A percentile compares a stretch with the other conserved stretches of the same genome.
phyloP scores from a whole-genome alignment of 1,140 invertebrate species.

The Zaprionus vittiger region DNA sequence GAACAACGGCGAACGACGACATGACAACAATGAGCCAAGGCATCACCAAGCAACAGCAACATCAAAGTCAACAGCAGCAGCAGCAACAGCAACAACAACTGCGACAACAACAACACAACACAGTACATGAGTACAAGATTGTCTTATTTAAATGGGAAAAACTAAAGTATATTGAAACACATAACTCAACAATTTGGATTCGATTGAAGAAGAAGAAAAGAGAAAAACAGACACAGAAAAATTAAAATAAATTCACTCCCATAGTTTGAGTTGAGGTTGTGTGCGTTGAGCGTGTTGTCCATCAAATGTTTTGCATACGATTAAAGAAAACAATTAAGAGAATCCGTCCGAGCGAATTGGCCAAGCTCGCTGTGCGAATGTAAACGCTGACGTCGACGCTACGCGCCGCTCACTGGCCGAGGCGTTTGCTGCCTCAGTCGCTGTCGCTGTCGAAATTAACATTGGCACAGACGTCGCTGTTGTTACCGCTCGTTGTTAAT shows the following conservation, averaged over 20 bases:
- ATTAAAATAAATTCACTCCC: slow-evolving; percentile 40
- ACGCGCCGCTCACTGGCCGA: not conserved
- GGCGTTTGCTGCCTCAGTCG: slow-evolving; percentile 17
- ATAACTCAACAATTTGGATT: slow-evolving; percentile 59
- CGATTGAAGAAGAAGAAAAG: slow-evolving; percentile 43
- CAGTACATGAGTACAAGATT: slow-evolving; percentile 12
- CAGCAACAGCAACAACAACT: slow-evolving; percentile 15
- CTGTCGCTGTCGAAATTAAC: slow-evolving; percentile 15
- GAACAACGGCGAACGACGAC: slow-evolving; percentile 48
- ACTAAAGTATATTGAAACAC: slow-evolving; percentile 61
- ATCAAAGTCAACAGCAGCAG: not conserved
- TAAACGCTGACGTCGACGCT: slow-evolving; percentile 50
- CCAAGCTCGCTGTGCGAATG: slow-evolving; percentile 66
- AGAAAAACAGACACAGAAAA: slow-evolving; percentile 32
- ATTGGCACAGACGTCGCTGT: slow-evolving; percentile 20
- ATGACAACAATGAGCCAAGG: slow-evolving; percentile 42
- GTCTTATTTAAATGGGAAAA: slow-evolving; percentile 41
- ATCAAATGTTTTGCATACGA: slow-evolving; percentile 80
- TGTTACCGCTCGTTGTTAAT: slow-evolving; percentile 21
- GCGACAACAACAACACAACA: slow-evolving; percentile 9
- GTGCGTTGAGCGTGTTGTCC: slow-evolving; percentile 65
- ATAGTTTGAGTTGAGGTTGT: slow-evolving; percentile 17
- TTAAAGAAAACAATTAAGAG: slow-evolving; percentile 82
- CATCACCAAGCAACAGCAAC: slow-evolving; percentile 31
- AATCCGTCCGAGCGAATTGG: slow-evolving; percentile 73